A percentile compares a stretch with the other conserved stretches of the same genome.
phyloP scores from a whole-genome alignment of 2,888 invertebrate species.

The Linnaemya vulpina region DNA sequence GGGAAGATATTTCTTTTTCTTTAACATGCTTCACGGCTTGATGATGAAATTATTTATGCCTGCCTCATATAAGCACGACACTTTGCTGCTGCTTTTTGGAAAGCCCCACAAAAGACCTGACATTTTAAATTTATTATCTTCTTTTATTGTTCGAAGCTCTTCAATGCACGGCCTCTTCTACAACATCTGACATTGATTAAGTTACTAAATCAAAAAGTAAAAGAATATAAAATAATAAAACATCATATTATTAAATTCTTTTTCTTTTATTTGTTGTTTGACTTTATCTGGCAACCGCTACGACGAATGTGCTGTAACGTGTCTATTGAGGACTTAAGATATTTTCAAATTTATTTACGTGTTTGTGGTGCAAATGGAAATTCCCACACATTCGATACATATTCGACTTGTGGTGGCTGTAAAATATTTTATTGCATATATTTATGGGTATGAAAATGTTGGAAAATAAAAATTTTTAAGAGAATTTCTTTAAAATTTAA shows the following conservation, averaged over 20 bases:
- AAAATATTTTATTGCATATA: slow-evolving; percentile 1
- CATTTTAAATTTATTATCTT: background rate
- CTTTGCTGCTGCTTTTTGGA: background rate
- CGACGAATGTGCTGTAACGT: background rate
- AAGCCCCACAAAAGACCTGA: background rate
- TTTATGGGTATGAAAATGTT: too few species aligned
- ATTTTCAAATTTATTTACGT: slow-evolving; percentile 6
- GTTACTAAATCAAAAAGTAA: slow-evolving; percentile 32
- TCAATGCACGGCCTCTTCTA: background rate
- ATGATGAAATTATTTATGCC: too few species aligned
- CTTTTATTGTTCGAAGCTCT: background rate
- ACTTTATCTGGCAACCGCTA: slow-evolving; percentile 30
- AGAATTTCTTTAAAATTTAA: background rate
- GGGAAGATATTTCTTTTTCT: too few species aligned
- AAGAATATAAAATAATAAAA: background rate
- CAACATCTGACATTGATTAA: slow-evolving; percentile 24
- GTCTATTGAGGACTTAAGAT: background rate
- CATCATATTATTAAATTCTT: slow-evolving; percentile 25
- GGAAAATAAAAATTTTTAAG: background rate
- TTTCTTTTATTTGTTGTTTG: slow-evolving; percentile 47
- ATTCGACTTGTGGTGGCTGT: slow-evolving; percentile 8
- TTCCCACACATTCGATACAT: too few species aligned
- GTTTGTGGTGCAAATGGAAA: slow-evolving; percentile 3
- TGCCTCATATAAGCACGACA: too few species aligned
- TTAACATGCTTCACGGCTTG: too few species aligned